These are phyloP conservation scores for Camelus bactrianus DNA, from an alignment of 2,113 vertebrate genomes.

Conservation along the genomic window DNA sequence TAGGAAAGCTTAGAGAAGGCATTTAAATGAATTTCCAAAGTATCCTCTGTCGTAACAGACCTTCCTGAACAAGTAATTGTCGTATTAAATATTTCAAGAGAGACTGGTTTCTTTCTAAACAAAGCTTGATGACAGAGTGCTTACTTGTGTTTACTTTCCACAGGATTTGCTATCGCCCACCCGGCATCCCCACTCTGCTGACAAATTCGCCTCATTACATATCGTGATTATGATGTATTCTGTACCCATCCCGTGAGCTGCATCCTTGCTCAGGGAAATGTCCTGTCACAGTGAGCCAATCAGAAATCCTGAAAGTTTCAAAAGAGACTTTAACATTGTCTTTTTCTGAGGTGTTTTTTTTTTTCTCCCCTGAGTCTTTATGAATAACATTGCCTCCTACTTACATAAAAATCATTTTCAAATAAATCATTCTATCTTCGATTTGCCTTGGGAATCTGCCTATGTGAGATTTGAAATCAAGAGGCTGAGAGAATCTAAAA, in stretches of 20 bases:
- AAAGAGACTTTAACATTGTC: slow-evolving; percentile 13
- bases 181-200: slow-evolving; percentile 35
- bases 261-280: slow-evolving; percentile 4
- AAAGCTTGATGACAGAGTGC: slow-evolving; percentile 4
- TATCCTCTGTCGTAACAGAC: slow-evolving; percentile 1
- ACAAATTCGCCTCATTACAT: not conserved
- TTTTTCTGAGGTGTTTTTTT: not conserved
- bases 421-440: not conserved
- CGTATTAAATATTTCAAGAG: slow-evolving; percentile 68
- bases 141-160: slow-evolving; percentile 37
- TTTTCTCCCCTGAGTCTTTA: not conserved
- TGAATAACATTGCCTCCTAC: not conserved
- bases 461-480: slow-evolving; percentile 60
- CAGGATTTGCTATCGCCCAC: slow-evolving; percentile 20
- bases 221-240: not conserved
- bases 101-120: slow-evolving; percentile 48
- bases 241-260: not conserved
- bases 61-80: slow-evolving; percentile 31
- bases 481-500: not conserved
- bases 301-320: slow-evolving; percentile 51
- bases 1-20: slow-evolving; percentile 9
- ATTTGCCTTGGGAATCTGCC: not conserved
- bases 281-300: not conserved
- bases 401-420: slow-evolving; percentile 64
- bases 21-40: slow-evolving; percentile 41